These are phyloP conservation scores for Lethrus apterus DNA, from an alignment of 1,140 invertebrate species.

Conservation along the genomic window DNA sequence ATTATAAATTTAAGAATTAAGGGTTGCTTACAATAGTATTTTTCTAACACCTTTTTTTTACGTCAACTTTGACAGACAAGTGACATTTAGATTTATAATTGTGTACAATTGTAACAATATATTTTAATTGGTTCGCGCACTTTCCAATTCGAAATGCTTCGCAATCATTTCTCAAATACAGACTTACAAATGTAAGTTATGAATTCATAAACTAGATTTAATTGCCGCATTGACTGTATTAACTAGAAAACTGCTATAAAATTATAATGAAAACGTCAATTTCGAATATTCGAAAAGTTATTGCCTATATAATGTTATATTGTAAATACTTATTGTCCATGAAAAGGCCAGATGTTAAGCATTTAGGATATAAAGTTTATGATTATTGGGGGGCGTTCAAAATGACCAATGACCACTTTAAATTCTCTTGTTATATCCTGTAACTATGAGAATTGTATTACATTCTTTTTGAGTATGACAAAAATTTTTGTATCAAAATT, in stretches of 20 bases:
- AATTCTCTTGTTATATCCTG: not conserved
- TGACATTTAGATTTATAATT: slow-evolving; percentile 5
- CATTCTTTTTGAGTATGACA: no score
- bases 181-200: not conserved
- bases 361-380: slow-evolving; percentile 23
- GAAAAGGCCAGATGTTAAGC: slow-evolving; percentile 30
- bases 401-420: slow-evolving; percentile 29
- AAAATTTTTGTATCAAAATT: no score
- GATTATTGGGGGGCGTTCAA: slow-evolving; percentile 27
- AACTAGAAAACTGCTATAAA: slow-evolving; percentile 21
- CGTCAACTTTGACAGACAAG: slow-evolving; percentile 7
- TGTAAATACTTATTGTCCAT: slow-evolving; percentile 27
- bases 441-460: no score
- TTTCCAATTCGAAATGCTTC: slow-evolving; percentile 1
- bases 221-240: slow-evolving; percentile 26
- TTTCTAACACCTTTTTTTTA: not conserved
- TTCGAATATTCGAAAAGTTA: slow-evolving; percentile 24
- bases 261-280: slow-evolving; percentile 32
- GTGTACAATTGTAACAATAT: slow-evolving; percentile 1
- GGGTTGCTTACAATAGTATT: not conserved
- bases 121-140: slow-evolving; percentile 5
- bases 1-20: slow-evolving; percentile 8
- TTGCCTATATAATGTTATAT: slow-evolving; percentile 27
- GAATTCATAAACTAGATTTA: slow-evolving; percentile 22
- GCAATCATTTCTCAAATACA: not conserved